These are phyloP conservation scores for Psittacula cyanocephala DNA, from an alignment of 2,113 vertebrate species.

Conservation along the genomic window DNA sequence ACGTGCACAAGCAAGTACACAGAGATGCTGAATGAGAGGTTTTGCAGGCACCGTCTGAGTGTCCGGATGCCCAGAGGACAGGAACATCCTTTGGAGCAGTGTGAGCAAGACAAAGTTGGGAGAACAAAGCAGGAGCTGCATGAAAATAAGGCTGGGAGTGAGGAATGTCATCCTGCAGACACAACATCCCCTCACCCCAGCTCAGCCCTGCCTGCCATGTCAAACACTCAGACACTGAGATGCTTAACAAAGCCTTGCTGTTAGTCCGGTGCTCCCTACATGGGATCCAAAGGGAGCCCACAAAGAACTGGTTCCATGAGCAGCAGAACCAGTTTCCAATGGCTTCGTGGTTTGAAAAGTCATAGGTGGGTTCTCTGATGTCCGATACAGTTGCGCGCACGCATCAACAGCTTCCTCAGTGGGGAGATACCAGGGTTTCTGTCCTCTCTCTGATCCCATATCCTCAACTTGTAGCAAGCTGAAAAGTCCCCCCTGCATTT, in stretches of 20 bases:
- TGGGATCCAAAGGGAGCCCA: background rate
- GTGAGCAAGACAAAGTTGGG: background rate
- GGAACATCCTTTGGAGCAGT: background rate
- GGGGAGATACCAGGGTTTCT: background rate
- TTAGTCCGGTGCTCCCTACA: fast-evolving
- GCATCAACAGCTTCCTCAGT: background rate
- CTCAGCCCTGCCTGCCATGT: background rate
- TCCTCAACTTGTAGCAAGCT: background rate
- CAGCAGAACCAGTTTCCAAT: background rate
- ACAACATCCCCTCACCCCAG: fast-evolving
- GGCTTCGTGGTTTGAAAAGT: background rate
- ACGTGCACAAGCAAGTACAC: background rate
- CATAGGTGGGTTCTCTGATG: background rate
- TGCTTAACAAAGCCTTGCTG: background rate
- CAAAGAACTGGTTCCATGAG: background rate
- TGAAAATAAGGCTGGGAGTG: background rate
- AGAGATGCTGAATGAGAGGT: background rate
- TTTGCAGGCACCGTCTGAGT: background rate
- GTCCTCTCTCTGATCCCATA: background rate
- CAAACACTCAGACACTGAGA: fast-evolving
- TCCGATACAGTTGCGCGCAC: fast-evolving
- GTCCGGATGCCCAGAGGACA: background rate
- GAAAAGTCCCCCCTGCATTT: background rate
- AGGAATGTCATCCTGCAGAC: background rate
- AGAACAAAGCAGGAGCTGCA: background rate